Conservation (phyloP, 1,140 invertebrate genomes). For the Acromyrmex charruanus region DNA sequence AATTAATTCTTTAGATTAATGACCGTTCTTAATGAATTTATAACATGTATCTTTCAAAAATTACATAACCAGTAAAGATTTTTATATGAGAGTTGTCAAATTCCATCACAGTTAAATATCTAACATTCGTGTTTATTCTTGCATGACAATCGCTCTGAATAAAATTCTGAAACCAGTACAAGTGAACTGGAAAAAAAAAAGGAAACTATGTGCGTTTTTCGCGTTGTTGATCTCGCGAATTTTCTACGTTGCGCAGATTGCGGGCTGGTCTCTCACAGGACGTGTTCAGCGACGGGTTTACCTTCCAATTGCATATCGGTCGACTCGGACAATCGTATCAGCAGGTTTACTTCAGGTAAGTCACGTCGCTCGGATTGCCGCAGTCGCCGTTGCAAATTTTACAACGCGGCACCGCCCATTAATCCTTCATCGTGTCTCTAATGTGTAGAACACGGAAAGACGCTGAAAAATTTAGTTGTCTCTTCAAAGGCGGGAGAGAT, state of each 20-base stretch:
- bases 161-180: conserved; percentile 21
- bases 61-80: not conserved
- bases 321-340: conserved; percentile 78
- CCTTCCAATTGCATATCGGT: conserved; percentile 84
- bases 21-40: not conserved
- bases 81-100: not conserved
- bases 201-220: conserved; percentile 10
- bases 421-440: conserved; percentile 53
- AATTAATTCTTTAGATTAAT: conserved; percentile 6
- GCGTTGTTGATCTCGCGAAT: conserved; percentile 40
- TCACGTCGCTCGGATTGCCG: conserved; percentile 18
- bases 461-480: conserved; percentile 70
- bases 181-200: conserved; percentile 10
- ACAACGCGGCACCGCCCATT: conserved; percentile 43
- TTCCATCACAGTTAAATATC: not conserved
- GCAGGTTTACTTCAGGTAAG: conserved; percentile 83
- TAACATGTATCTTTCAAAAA: not conserved
- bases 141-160: not conserved
- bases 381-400: conserved; percentile 14
- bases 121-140: conserved; percentile 26
- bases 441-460: conserved; percentile 67
- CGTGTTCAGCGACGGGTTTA: conserved; percentile 90
- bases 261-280: conserved; percentile 91
- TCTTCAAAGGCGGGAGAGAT: conserved; percentile 37
- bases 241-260: conserved; percentile 87